Base-by-base conservation (phyloP, 1,140 invertebrate genomes). In the Helicoverpa armigera region DNA sequence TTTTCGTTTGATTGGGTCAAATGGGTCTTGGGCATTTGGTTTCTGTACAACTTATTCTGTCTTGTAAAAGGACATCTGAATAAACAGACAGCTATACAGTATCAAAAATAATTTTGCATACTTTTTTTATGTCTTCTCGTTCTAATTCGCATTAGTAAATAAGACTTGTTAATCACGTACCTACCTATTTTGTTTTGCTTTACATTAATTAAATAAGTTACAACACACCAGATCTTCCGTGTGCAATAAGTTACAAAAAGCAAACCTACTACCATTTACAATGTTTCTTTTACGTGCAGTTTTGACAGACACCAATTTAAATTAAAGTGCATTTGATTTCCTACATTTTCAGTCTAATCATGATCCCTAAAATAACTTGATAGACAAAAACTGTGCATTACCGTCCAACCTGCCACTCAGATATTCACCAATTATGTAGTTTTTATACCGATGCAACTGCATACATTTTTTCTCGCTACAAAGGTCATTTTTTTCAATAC, bases 401-500 rank as follows among this genome's bases (percentile, higher is more conserved):
- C 23, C 50, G 48, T 12, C 1, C 29, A n/a, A 73, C 14, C 53
- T 73, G 70, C 43, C 70, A 16, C 18, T 75, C 73, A 75, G 58
- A 18, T 43, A 70, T 58, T n/a, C 53, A 51, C 61, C 51, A 79
- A 79, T 79, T 79, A 79, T 56, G 50, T 58, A 56, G 51, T 69
- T 69, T 79, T 79, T 79, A 29, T 50, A 54, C 12, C 76, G 23
- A 65, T 69, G 65, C 76, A 79, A 67, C 75, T 77, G 53, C 63
- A 79, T 48, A 31, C 16, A 29, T 35, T 69, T 74, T 60, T 60
- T 74, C 50, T 35, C 65, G 43, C 43, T 18, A 9, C 78, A 84
- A 85, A 85, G 83, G 74, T 80, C 76, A 82, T 87, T 87, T 82
- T 82, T 82, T 63, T 65, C 48, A 83, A 82, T 83, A 80, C 72